A percentile compares a stretch with the other conserved stretches of the same genome.
Conservation (phyloP, 1,140 invertebrate species). For the Globodera rostochiensis region DNA sequence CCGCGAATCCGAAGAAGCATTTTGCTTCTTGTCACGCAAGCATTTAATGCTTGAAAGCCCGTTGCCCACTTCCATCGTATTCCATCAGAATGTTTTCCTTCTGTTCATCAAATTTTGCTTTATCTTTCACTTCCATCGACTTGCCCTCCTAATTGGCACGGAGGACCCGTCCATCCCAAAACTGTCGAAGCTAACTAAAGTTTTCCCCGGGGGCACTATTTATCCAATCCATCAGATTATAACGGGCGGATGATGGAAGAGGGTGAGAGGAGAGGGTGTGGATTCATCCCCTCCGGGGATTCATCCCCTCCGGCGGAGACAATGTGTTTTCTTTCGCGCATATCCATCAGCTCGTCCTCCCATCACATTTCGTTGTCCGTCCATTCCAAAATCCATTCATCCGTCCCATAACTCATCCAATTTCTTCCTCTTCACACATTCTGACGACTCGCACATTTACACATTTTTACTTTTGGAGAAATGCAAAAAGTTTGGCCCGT, state of each 20-base stretch:
- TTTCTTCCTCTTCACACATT: not conserved
- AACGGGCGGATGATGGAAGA: not conserved
- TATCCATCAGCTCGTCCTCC: not conserved
- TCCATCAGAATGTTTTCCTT: conserved; percentile 10
- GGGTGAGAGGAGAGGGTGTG: not conserved
- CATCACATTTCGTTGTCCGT: not conserved
- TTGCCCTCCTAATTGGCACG: not conserved
- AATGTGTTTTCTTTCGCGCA: not conserved
- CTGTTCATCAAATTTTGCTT: not conserved
- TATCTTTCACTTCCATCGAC: conserved; percentile 6
- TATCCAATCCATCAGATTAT: not conserved
- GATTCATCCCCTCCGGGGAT: not conserved
- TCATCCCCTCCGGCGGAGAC: not conserved
- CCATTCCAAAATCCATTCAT: not conserved
- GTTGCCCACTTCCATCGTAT: not conserved
- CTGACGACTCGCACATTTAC: not conserved
- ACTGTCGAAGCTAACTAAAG: not conserved
- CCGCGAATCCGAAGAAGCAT: not conserved
- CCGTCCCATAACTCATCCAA: not conserved
- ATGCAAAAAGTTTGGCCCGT: not conserved
- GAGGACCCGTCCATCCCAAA: not conserved
- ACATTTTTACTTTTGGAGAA: not conserved
- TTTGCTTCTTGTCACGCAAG: not conserved
- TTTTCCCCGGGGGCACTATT: not conserved
- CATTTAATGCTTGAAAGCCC: not conserved